Evolutionary conservation across 2,888 invertebrate species (phyloP).

Genomic region (Lasioglossum vierecki): DNA sequence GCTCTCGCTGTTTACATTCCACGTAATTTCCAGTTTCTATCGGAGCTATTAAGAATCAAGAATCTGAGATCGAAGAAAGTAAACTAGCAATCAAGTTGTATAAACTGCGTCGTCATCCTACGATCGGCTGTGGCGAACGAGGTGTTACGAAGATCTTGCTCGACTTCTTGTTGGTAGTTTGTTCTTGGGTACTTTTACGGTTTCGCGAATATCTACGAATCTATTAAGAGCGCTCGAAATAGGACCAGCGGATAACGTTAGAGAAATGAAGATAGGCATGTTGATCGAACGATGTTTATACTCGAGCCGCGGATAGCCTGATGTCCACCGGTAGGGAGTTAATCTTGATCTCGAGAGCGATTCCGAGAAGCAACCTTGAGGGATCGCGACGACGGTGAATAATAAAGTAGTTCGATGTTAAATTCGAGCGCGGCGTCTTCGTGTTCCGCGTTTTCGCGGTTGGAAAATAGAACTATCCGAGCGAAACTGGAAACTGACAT

Average conservation of each 20-base stretch:
- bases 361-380: background rate
- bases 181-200: background rate
- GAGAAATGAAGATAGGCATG: background rate
- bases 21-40: background rate
- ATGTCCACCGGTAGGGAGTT: background rate
- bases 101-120: background rate
- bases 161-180: background rate
- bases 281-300: constrained; percentile 3
- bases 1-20: background rate
- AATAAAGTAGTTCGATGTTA: constrained; percentile 22
- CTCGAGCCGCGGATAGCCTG: background rate
- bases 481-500: constrained; percentile 3
- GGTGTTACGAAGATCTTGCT: background rate
- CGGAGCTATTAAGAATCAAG: background rate
- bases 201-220: background rate
- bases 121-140: background rate
- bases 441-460: background rate
- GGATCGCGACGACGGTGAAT: background rate
- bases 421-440: background rate
- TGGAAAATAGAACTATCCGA: constrained; percentile 7
- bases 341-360: constrained; percentile 15
- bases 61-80: background rate
- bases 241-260: background rate
- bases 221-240: background rate
- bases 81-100: background rate